Evolutionary conservation across 2,797 vertebrate genomes (phyloP).

Genomic region (Cryptoprocta ferox): DNA sequence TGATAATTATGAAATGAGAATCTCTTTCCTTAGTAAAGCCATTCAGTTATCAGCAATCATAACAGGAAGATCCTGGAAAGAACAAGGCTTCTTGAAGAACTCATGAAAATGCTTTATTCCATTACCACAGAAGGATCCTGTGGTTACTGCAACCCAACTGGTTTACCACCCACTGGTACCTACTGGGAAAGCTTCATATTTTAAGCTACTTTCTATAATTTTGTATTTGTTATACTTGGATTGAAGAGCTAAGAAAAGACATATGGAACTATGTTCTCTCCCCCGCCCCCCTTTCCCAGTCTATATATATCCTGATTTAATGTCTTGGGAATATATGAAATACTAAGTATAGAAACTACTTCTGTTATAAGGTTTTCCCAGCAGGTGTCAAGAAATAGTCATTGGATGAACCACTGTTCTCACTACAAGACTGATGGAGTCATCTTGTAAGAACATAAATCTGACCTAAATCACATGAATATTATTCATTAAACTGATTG

Average conservation of each 20-base stretch:
- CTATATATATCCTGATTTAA: background rate
- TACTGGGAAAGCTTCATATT: slow-evolving; percentile 4
- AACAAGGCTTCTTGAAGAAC: background rate
- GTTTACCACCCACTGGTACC: background rate
- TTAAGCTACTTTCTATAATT: background rate
- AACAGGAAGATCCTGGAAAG: background rate
- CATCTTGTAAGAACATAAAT: background rate
- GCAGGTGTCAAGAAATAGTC: background rate
- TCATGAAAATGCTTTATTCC: background rate
- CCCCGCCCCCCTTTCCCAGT: background rate
- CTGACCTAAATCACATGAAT: background rate
- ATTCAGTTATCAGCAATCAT: background rate
- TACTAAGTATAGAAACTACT: background rate
- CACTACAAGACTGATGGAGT: background rate
- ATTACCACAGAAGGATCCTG: background rate
- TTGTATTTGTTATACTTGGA: background rate
- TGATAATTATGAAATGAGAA: slow-evolving; percentile 21
- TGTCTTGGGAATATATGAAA: slow-evolving; percentile 26
- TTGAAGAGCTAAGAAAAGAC: background rate
- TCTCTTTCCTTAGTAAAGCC: background rate
- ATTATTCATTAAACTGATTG: background rate
- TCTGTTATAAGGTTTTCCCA: background rate
- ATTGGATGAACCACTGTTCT: background rate
- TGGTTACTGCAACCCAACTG: background rate
- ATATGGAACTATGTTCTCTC: background rate